phyloP scores from a whole-genome alignment of 2,113 vertebrate genomes.

The Petaurus breviceps region DNA sequence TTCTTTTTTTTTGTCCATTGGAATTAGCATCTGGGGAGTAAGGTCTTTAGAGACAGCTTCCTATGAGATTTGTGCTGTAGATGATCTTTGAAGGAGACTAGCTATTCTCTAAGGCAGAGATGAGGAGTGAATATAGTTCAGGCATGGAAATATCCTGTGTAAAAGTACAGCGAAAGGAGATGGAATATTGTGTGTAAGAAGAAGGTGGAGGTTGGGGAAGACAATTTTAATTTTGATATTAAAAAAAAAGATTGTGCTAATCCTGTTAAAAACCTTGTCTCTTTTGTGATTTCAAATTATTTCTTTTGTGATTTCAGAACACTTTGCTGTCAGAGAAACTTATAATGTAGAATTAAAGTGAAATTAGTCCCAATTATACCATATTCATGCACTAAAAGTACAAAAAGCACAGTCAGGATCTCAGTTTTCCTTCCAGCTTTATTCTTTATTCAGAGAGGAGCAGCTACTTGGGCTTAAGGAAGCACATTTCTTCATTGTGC shows the following conservation, averaged over 20 bases:
- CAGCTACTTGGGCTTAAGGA: background rate
- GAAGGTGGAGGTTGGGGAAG: background rate
- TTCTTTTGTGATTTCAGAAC: background rate
- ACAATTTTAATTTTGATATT: background rate
- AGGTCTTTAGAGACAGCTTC: too few species aligned
- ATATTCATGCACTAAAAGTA: background rate
- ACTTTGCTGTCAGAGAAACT: background rate
- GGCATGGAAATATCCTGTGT: too few species aligned
- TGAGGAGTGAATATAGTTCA: too few species aligned
- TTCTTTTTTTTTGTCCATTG: too few species aligned
- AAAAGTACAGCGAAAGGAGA: too few species aligned
- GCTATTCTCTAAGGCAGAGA: too few species aligned
- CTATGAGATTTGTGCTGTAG: too few species aligned
- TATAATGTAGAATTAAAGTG: background rate
- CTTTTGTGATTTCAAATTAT: background rate
- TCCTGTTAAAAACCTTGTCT: background rate
- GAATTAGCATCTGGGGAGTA: too few species aligned
- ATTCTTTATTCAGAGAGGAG: background rate
- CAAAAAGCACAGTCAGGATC: background rate
- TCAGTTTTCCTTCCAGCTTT: background rate
- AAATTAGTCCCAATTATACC: background rate
- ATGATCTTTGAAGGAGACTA: too few species aligned
- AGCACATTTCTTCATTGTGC: background rate
- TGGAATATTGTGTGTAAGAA: background rate
- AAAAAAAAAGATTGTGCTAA: background rate